Evolutionary conservation across 2,113 vertebrate species (phyloP), one percentile per base, ranked within the genome.

Genomic region (Melospiza georgiana): DNA sequence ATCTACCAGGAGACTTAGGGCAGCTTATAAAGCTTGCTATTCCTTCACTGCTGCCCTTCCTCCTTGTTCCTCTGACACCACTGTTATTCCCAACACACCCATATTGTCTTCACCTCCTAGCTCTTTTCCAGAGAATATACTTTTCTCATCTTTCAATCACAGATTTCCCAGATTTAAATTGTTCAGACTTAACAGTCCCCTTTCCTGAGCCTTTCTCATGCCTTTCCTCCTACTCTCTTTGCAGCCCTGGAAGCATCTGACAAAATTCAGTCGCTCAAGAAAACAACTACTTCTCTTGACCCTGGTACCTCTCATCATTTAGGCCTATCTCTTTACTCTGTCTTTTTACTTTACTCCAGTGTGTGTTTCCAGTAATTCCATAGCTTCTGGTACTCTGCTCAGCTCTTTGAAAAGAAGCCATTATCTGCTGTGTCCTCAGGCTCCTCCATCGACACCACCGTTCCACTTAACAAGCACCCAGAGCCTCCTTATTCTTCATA

Each of bases 391-490:
- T 92, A 84, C 81, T 94, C 87, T 82, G 81, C 74, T 87, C 62
- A 87, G 81, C 78, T 82, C 94, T 97, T 97, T 97, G 95, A 95
- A 96, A 95, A 89, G 46, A 89, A 94, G 87, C 95, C 94, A 97
- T 97, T 97, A 95, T 95, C 91, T 95, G 28, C 94, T 33, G 58
- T 96, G 89, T 96, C 94, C 95, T 94, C 77, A 54, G 87, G 91
- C 89, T 96, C 84, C 89, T 95, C 81, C 89, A 93, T 17, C 5
- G 91, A 89, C 94, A 95, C 84, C 0, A 10, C 69, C 1, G 10
- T 93, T 91, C 91, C 84, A 85, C 84, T 96, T 97, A 96, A 96
- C 95, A 94, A 97, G 95, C 96, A 95, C 91, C 94, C 95, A 95
- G 77, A 94, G 91, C 66, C 65, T 95, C 73, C 95, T 95, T 95